Percentiles rank a stretch among this genome's conserved stretches.
These are phyloP conservation scores for Dipodomys merriami DNA, from an alignment of 2,113 vertebrate species.

Conservation along the genomic window DNA sequence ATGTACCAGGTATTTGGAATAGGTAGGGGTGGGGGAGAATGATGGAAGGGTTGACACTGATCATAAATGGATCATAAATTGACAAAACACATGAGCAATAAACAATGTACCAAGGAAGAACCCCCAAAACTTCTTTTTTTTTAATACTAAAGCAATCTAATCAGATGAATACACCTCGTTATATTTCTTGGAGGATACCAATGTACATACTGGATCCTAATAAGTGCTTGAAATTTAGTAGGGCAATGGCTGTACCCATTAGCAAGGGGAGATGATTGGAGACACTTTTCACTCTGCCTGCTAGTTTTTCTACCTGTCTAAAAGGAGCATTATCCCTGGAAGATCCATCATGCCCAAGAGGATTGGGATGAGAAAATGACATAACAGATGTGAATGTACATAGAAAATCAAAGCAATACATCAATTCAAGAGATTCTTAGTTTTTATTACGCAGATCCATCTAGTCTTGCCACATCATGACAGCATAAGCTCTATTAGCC, in stretches of 20 bases:
- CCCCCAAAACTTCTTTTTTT: too few relatives aligned
- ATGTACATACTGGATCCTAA: neutral
- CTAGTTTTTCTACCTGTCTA: conserved; percentile 31
- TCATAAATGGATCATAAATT: too few relatives aligned
- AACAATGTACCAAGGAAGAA: too few relatives aligned
- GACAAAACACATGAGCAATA: too few relatives aligned
- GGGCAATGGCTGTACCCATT: neutral
- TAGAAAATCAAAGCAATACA: conserved; percentile 65
- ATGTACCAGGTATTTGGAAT: too few relatives aligned
- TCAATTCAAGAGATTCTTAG: conserved; percentile 61
- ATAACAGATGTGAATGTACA: conserved; percentile 58
- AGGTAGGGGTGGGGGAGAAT: too few relatives aligned
- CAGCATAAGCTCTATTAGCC: conserved; percentile 63
- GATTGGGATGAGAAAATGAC: conserved; percentile 51
- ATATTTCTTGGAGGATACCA: neutral
- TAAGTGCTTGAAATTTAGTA: neutral
- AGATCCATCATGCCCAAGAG: conserved; percentile 32
- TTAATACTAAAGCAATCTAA: neutral
- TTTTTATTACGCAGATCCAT: conserved; percentile 76
- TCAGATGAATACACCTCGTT: neutral
- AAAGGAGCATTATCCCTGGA: conserved; percentile 16
- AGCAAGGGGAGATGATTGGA: neutral
- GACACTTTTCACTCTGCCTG: neutral
- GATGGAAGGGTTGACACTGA: too few relatives aligned
- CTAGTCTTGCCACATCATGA: conserved; percentile 65